Evolutionary conservation across 2,113 vertebrate genomes (phyloP).

Genomic region (Melanerpes formicivorus): DNA sequence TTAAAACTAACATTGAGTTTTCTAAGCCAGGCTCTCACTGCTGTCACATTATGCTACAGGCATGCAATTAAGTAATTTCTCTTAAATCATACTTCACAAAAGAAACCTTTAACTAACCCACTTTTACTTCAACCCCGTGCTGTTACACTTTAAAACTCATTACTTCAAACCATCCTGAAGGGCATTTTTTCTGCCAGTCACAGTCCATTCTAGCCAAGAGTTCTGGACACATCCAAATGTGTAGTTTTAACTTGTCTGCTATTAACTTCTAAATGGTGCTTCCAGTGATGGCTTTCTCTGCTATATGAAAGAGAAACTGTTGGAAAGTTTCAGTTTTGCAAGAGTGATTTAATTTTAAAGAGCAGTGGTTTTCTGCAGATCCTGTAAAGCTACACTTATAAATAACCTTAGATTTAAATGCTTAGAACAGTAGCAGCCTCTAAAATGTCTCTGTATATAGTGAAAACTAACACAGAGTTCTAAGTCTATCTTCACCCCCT

Average conservation of each 20-base stretch:
- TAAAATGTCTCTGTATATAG: not conserved
- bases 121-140: slow-evolving; percentile 10
- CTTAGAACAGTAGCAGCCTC: not conserved
- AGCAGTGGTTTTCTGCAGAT: not conserved
- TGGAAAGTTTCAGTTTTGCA: slow-evolving; percentile 26
- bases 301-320: not conserved
- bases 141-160: slow-evolving; percentile 16
- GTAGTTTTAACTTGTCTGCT: slow-evolving; percentile 11
- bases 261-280: slow-evolving; percentile 1
- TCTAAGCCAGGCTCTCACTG: not conserved
- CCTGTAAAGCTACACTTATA: slow-evolving; percentile 15
- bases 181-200: slow-evolving; percentile 28
- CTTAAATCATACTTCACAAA: slow-evolving; percentile 38
- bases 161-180: slow-evolving; percentile 5
- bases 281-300: not conserved
- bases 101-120: not conserved
- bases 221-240: slow-evolving; percentile 26
- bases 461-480: not conserved
- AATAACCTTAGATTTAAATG: slow-evolving; percentile 24
- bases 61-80: slow-evolving; percentile 29
- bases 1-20: not conserved
- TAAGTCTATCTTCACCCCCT: not conserved
- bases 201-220: not conserved
- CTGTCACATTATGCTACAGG: not conserved
- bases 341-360: slow-evolving; percentile 27